Evolutionary conservation across 2,797 vertebrate genomes (phyloP).

Genomic region (Tenualosa thibaudeaui): DNA sequence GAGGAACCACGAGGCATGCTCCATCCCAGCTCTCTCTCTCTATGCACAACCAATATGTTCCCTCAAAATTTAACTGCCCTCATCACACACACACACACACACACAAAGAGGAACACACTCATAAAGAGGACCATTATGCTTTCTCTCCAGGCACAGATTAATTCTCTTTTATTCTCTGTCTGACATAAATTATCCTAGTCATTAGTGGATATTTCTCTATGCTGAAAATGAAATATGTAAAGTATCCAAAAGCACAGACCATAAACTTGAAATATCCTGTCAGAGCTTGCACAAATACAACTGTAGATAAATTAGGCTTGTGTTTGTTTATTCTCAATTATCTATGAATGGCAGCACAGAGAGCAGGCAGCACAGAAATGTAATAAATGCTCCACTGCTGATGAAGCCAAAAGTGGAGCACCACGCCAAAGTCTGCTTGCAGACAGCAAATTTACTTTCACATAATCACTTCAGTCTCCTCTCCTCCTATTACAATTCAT

Average conservation of each 20-base stretch:
- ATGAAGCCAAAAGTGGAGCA: not conserved
- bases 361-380: not conserved
- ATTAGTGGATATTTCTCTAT: not conserved
- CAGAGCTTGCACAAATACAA: not conserved
- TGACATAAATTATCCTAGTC: not conserved
- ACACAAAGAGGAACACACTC: not conserved
- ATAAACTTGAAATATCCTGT: not conserved
- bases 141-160: not conserved
- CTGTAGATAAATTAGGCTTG: not conserved
- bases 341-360: not conserved
- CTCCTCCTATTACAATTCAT: too few species aligned
- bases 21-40: not conserved
- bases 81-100: constrained; percentile 18
- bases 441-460: too few species aligned
- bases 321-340: not conserved
- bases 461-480: too few species aligned
- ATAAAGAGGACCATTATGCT: not conserved
- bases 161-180: not conserved
- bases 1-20: not conserved
- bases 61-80: not conserved
- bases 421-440: too few species aligned
- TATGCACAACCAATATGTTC: not conserved
- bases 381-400: not conserved
- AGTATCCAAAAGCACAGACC: not conserved
- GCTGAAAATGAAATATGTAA: not conserved